Evolutionary conservation across 35 echinoderm and acorn worm genomes (phyloP).

Genomic region (Lytechinus pictus): DNA sequence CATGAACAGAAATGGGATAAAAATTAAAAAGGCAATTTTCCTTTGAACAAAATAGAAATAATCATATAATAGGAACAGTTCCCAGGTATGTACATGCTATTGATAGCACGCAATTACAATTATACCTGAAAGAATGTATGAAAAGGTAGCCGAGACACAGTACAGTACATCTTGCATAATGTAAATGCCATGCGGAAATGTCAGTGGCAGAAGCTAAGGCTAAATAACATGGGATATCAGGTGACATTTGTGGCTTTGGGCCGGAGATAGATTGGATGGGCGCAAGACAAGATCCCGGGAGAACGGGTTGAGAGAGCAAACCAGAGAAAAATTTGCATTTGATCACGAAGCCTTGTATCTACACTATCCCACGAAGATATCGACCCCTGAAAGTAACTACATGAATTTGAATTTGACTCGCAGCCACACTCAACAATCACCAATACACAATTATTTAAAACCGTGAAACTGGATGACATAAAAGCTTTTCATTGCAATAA

Average conservation of each 20-base stretch:
- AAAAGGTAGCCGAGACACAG: neutral
- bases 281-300: constrained; percentile 19
- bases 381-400: neutral
- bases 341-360: neutral
- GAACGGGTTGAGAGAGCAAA: constrained; percentile 5
- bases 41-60: too few species aligned
- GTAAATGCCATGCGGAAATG: constrained; percentile 8
- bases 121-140: neutral
- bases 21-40: too few species aligned
- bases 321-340: constrained; percentile 33
- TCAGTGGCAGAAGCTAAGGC: constrained; percentile 21
- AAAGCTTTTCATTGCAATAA: neutral
- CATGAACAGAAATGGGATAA: too few species aligned
- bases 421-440: neutral
- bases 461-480: neutral
- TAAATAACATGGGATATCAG: constrained; percentile 48
- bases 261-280: constrained; percentile 47
- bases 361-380: neutral
- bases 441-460: neutral
- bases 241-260: constrained; percentile 49
- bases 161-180: neutral
- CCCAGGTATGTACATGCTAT: too few species aligned
- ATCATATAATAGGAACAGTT: too few species aligned
- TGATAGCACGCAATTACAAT: neutral
- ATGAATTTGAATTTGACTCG: neutral